Percentiles rank a stretch among this genome's conserved stretches.
phyloP scores from a whole-genome alignment of 1,140 invertebrate genomes.

The Adoxophyes honmai region DNA sequence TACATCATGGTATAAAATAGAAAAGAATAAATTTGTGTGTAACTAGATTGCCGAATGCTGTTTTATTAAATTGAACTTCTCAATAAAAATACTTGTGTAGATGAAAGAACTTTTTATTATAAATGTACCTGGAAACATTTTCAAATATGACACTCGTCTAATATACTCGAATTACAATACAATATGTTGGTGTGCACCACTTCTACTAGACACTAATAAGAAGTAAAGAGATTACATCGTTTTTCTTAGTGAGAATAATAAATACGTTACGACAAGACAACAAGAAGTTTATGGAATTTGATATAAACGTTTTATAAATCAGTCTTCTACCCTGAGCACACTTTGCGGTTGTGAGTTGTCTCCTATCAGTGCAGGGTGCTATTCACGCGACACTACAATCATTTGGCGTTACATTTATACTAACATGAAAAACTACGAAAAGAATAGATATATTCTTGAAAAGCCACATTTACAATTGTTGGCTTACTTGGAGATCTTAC shows the following conservation, averaged over 20 bases:
- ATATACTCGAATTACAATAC: conserved; percentile 16
- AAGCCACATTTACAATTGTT: neutral
- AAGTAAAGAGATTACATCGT: conserved; percentile 3
- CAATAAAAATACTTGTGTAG: conserved; percentile 22
- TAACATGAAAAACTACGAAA: neutral
- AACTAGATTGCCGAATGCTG: conserved; percentile 62
- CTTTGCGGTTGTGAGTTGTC: conserved; percentile 21
- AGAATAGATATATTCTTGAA: neutral
- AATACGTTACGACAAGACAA: neutral
- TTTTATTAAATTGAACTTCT: conserved; percentile 44
- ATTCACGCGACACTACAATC: conserved; percentile 11
- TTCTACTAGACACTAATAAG: conserved; percentile 11
- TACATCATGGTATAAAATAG: conserved; percentile 72
- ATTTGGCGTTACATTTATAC: neutral
- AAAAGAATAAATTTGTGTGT: conserved; percentile 71
- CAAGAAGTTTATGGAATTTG: neutral
- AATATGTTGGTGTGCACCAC: conserved; percentile 12
- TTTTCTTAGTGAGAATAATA: neutral
- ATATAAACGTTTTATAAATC: conserved; percentile 46
- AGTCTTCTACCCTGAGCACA: conserved; percentile 68
- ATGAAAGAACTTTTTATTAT: conserved; percentile 49
- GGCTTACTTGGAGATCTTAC: conserved; percentile 17
- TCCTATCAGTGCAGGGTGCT: conserved; percentile 32
- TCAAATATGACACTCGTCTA: conserved; percentile 12
- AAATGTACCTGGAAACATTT: conserved; percentile 38